Base-by-base conservation (phyloP, 1,140 invertebrate species). In the Belonocnema kinseyi region DNA sequence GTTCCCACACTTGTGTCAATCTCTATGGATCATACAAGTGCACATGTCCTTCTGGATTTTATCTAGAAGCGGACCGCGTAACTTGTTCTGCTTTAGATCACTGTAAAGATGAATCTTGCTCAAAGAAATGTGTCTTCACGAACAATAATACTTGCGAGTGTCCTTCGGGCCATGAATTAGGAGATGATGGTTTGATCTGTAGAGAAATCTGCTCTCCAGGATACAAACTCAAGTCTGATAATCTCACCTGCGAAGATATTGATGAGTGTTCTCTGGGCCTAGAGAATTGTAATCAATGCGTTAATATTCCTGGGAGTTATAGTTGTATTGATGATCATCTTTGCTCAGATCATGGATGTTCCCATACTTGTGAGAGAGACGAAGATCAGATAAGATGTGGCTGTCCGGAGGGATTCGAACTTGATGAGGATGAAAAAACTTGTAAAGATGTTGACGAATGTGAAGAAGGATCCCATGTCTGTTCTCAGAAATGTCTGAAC, bases 401-500 rank as follows among this genome's bases (percentile, higher is more conserved):
- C 72, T 97, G 96, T 86, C 94, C 94, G 0, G 90, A 92, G 1
- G 95, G 96, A 11, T 95, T 95, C 89, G 92, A 93, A 66, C 88
- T 96, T 1, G 91, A 94, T 26, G 81, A 83, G 0, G 87, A 88
- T 4, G 79, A 72, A 16, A 70, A 3, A 11, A 70, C 53, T 12
- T 90, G 89, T 70, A 10, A 75, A 14, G 93, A 94, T 85, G 85
- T 94, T 76, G 90, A 93, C 75, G 93, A 94, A 84, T 86, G 86
- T 70, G 13, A 83, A 8, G 73, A 77, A 4, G 73, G 82, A 0
- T 75, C 89, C 52, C 89, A 92, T 0, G 92, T 92, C 72, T 93
- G 93, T 73, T 86, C 90, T 2, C 95, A 96, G 13, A 93, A 93
- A 2, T 97, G 96, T 86, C 94, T 96, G 83, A 98, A 98, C 85